phyloP scores from a whole-genome alignment of 2,888 invertebrate genomes.

The Scaeva pyrastri region DNA sequence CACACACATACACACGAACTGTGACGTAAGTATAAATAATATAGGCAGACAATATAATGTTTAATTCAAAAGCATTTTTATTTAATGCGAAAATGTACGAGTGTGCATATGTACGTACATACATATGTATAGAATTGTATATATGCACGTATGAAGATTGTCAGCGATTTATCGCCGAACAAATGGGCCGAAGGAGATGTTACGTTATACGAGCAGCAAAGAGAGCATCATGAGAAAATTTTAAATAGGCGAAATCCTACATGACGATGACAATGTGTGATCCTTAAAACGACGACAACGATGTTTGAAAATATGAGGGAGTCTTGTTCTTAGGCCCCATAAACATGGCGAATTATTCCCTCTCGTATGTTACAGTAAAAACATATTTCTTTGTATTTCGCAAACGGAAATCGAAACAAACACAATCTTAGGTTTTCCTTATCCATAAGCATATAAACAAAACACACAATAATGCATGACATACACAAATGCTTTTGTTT shows the following conservation, averaged over 20 bases:
- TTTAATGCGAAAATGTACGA: conserved; percentile 42
- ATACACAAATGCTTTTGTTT: conserved; percentile 31
- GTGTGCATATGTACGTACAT: too few relatives aligned
- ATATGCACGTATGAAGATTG: conserved; percentile 42
- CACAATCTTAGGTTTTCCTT: not conserved
- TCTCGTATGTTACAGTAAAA: not conserved
- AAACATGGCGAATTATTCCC: conserved; percentile 58
- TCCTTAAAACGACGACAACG: conserved; percentile 60
- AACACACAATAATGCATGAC: not conserved
- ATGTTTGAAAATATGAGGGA: conserved; percentile 44
- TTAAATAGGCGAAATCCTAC: conserved; percentile 44
- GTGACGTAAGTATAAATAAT: not conserved
- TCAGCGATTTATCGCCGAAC: conserved; percentile 66
- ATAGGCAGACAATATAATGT: conserved; percentile 45
- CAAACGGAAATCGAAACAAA: not conserved
- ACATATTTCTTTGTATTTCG: conserved; percentile 27
- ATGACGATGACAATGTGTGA: conserved; percentile 60
- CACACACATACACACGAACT: not conserved
- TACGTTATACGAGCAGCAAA: conserved; percentile 32
- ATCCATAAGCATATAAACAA: not conserved
- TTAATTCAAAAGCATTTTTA: conserved; percentile 64
- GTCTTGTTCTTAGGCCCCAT: conserved; percentile 54
- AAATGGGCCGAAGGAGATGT: conserved; percentile 60
- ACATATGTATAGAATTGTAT: too few relatives aligned
- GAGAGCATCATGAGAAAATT: conserved; percentile 30